A percentile compares a stretch with the other conserved stretches of the same genome.
Conservation (phyloP, 2,113 vertebrate species). For the Tychaedon coryphoeus region DNA sequence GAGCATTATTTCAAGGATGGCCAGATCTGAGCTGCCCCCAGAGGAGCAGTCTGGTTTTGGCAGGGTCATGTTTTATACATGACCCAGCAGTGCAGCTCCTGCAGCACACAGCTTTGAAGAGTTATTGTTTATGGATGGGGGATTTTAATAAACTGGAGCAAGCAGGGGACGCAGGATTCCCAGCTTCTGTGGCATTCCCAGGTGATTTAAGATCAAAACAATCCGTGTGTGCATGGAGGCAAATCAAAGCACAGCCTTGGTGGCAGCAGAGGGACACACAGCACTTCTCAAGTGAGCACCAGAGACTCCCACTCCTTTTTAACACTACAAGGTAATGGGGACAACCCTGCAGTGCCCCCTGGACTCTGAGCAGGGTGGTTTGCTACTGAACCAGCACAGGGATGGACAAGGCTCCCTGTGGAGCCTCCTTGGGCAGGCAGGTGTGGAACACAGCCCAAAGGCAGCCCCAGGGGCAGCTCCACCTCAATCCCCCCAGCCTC, state of each 20-base stretch:
- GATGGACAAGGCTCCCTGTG: accelerated
- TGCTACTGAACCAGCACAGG: not conserved
- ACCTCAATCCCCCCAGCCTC: not conserved
- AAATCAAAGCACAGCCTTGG: not conserved
- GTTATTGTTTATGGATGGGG: not conserved
- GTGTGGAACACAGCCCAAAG: not conserved
- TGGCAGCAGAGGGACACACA: not conserved
- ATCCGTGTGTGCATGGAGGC: accelerated
- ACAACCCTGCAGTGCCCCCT: not conserved
- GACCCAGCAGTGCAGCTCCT: not conserved
- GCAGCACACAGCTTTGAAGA: not conserved
- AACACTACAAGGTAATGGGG: not conserved
- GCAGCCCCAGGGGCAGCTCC: not conserved
- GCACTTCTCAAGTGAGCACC: not conserved
- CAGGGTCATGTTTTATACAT: constrained; percentile 15
- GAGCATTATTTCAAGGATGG: not conserved
- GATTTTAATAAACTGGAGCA: not conserved
- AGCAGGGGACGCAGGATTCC: not conserved
- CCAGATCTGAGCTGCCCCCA: not conserved
- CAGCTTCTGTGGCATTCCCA: not conserved
- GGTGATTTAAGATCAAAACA: not conserved
- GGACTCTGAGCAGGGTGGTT: not conserved
- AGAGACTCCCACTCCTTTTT: not conserved
- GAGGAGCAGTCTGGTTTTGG: not conserved
- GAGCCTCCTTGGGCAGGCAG: accelerated